A percentile compares a stretch with the other conserved stretches of the same genome.
phyloP scores from a whole-genome alignment of 2,113 vertebrate genomes.

The Psittacara wagleri region DNA sequence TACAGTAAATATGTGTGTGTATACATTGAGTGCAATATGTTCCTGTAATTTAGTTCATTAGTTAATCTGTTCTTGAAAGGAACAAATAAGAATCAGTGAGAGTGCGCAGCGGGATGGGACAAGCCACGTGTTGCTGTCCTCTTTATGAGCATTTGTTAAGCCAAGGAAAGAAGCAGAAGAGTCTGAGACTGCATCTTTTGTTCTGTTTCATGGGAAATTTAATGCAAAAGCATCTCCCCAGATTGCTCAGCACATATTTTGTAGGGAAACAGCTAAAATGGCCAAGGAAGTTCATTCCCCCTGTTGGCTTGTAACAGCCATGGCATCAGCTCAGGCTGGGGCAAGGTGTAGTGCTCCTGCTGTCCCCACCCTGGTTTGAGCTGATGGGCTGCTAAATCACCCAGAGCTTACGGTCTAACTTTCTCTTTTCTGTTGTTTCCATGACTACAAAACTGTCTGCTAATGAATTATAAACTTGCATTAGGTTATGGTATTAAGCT shows the following conservation, averaged over 20 bases:
- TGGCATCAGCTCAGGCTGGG: not conserved
- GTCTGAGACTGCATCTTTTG: not conserved
- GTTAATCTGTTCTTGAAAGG: not conserved
- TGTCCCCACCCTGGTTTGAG: not conserved
- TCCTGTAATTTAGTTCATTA: not conserved
- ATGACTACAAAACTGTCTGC: not conserved
- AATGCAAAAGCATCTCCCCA: not conserved
- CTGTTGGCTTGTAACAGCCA: not conserved
- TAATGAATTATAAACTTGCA: not conserved
- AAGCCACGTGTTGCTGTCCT: rapidly evolving
- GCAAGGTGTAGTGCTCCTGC: rapidly evolving
- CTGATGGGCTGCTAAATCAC: not conserved
- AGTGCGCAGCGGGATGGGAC: not conserved
- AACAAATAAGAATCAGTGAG: not conserved
- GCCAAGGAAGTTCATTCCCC: not conserved
- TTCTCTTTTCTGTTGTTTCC: not conserved
- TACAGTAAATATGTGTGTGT: rapidly evolving
- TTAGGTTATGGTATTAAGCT: not conserved
- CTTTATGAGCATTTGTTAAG: not conserved
- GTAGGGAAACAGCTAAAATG: not conserved
- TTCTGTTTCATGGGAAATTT: not conserved
- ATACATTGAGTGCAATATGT: not conserved
- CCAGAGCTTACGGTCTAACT: not conserved
- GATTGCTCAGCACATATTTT: not conserved
- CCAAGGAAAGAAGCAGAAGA: not conserved